Conservation (phyloP, 2,888 invertebrate species). For the Agriotes lineatus region DNA sequence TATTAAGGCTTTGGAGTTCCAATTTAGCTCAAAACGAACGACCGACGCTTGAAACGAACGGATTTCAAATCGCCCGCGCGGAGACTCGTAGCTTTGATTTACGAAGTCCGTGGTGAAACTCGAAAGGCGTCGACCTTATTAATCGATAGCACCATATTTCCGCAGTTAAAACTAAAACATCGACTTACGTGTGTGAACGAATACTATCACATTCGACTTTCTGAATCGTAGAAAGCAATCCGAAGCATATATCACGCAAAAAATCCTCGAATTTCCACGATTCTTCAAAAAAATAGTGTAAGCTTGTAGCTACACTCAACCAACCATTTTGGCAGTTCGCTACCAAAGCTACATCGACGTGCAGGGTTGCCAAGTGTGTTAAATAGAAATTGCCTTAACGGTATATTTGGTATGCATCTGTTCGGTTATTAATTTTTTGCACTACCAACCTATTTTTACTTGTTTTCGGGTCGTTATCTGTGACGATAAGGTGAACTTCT, state of each 20-base stretch:
- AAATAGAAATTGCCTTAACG: no score
- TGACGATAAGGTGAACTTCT: no score
- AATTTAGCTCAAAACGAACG: no score
- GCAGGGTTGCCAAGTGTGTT: no score
- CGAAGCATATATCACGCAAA: slow-evolving; percentile 26
- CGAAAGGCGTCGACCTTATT: slow-evolving; percentile 45
- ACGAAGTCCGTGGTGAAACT: slow-evolving; percentile 16
- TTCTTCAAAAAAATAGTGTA: slow-evolving; percentile 23
- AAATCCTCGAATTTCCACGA: slow-evolving; percentile 29
- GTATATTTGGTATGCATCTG: no score
- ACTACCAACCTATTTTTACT: no score
- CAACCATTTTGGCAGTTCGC: slow-evolving; percentile 1
- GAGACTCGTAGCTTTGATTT: no score
- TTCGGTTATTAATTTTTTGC: no score
- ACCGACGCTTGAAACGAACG: not conserved
- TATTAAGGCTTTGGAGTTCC: no score
- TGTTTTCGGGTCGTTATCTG: no score
- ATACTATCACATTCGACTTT: slow-evolving; percentile 46
- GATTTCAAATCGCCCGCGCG: slow-evolving; percentile 38
- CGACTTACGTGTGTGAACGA: slow-evolving; percentile 47
- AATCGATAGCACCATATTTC: slow-evolving; percentile 46
- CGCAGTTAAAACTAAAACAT: slow-evolving; percentile 47
- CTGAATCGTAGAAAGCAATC: slow-evolving; percentile 31
- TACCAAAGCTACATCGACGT: no score
- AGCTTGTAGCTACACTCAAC: slow-evolving; percentile 12